phyloP scores from a whole-genome alignment of 2,888 invertebrate genomes.

The Eurois occulta region DNA sequence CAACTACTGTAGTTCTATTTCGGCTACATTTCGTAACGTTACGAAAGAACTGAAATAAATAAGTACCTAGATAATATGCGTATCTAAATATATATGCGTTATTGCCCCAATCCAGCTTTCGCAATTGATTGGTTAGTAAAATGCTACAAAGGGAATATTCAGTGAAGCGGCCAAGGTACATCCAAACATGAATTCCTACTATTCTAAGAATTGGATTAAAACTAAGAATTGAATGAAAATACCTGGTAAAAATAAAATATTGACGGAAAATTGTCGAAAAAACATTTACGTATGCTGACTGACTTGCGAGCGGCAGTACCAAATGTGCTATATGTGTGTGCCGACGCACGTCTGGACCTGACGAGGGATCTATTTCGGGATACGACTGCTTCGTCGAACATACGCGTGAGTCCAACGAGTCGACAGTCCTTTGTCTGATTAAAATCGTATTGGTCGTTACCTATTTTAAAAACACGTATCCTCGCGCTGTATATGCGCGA shows the following conservation, averaged over 20 bases:
- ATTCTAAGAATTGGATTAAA: slow-evolving; percentile 66
- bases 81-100: slow-evolving; percentile 18
- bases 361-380: slow-evolving; percentile 88
- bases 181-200: slow-evolving; percentile 64
- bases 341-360: slow-evolving; percentile 83
- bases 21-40: slow-evolving; percentile 27
- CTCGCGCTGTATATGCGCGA: slow-evolving; percentile 74
- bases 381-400: slow-evolving; percentile 77
- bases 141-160: slow-evolving; percentile 4
- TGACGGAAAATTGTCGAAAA: slow-evolving; percentile 80
- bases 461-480: slow-evolving; percentile 80
- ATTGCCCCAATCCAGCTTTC: slow-evolving; percentile 1
- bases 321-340: slow-evolving; percentile 76
- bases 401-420: slow-evolving; percentile 79
- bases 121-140: not conserved
- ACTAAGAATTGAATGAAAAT: slow-evolving; percentile 74
- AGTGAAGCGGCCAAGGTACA: slow-evolving; percentile 62
- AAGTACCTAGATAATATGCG: not conserved
- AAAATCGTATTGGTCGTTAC: slow-evolving; percentile 83
- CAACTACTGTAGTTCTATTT: slow-evolving; percentile 5
- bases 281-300: slow-evolving; percentile 56
- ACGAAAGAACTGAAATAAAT: slow-evolving; percentile 28
- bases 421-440: slow-evolving; percentile 88
- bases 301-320: slow-evolving; percentile 71
- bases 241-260: slow-evolving; percentile 85